Evolutionary conservation across 2,113 vertebrate species (phyloP).

Genomic region (Perognathus longimembris): DNA sequence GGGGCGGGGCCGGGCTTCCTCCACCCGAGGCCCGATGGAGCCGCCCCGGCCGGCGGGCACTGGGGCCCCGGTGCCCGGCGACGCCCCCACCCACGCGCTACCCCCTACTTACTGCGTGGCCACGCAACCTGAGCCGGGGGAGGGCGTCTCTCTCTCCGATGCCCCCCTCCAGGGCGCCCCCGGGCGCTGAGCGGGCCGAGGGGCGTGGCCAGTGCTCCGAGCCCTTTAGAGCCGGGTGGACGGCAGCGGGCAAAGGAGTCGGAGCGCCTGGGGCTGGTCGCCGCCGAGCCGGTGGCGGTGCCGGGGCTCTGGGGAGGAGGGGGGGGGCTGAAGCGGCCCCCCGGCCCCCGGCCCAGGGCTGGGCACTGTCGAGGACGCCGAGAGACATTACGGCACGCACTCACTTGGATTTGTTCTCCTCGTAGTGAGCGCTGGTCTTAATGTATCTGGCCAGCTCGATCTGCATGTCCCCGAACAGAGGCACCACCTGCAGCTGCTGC

Average conservation of each 20-base stretch:
- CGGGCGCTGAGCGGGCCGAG: too few species aligned
- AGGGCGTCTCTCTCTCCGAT: neutral
- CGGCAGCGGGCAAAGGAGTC: too few species aligned
- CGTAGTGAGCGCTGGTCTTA: conserved; percentile 99
- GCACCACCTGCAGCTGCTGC: conserved; percentile 98
- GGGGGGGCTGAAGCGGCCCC: conserved; percentile 79
- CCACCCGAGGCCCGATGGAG: too few species aligned
- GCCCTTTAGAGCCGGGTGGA: too few species aligned
- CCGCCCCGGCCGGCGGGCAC: too few species aligned
- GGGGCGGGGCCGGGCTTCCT: too few species aligned
- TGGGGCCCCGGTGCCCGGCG: too few species aligned
- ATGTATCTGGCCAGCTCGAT: conserved; percentile 99
- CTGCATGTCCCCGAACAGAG: conserved; percentile 99
- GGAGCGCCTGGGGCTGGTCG: too few species aligned
- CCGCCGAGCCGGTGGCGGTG: too few species aligned
- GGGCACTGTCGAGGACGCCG: conserved; percentile 85
- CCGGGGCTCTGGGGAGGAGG: conserved; percentile 72
- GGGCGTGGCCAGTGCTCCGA: too few species aligned
- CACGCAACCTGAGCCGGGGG: neutral
- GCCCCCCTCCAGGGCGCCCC: neutral
- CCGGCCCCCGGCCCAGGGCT: conserved; percentile 74
- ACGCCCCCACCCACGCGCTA: too few species aligned
- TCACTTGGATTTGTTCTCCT: conserved; percentile 99
- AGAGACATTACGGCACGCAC: conserved; percentile 93
- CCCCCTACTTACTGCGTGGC: neutral